Conservation (phyloP, 2,797 vertebrate species). For the Myotis myotis region DNA sequence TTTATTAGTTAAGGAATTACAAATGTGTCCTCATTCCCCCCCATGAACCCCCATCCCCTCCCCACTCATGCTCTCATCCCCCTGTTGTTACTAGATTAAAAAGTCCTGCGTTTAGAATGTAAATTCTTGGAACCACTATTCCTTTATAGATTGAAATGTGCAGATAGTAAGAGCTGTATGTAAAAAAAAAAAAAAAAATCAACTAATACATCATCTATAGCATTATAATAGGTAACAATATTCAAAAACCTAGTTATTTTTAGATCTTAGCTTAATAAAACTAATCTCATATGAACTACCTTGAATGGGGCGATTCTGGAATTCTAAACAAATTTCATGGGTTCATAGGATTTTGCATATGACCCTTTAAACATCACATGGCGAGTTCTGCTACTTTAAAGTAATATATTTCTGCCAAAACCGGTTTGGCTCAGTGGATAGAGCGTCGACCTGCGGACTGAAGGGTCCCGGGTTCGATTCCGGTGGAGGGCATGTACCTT, state of each 20-base stretch:
- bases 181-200: not conserved
- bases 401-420: not conserved
- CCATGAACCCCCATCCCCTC: too few relatives aligned
- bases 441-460: too few relatives aligned
- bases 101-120: not conserved
- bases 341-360: not conserved
- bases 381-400: not conserved
- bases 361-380: not conserved
- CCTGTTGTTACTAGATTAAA: not conserved
- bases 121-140: not conserved
- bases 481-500: too few relatives aligned
- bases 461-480: too few relatives aligned
- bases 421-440: too few relatives aligned
- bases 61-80: too few relatives aligned
- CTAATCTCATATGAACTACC: not conserved
- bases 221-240: not conserved
- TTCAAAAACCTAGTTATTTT: not conserved
- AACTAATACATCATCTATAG: not conserved
- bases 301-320: not conserved
- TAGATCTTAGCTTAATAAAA: slow-evolving; percentile 6
- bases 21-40: too few relatives aligned
- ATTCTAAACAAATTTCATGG: not conserved
- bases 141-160: not conserved
- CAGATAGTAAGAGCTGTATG: not conserved
- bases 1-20: too few relatives aligned